Base-by-base conservation (phyloP, 1,140 invertebrate genomes). In the Zaprionus inermis region DNA sequence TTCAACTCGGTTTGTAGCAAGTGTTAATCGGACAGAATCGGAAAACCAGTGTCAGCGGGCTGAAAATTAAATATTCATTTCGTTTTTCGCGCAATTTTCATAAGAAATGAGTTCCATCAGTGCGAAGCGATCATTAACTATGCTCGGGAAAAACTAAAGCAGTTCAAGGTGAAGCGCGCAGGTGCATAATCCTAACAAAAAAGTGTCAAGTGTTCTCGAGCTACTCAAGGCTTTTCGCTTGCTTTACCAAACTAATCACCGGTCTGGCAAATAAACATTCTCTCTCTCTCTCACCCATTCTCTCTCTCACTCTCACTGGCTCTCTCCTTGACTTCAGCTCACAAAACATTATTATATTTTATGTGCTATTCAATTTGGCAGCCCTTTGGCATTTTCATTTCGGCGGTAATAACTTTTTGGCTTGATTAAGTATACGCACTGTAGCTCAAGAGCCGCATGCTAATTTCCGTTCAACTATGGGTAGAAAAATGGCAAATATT, bases 51-150 rank as follows among this genome's bases (percentile, higher is more conserved):
- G 46, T 57, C 63, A 71, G 3, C 1, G 1, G 51, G 60, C 22
- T 67, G 10, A 20, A 68, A 85, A 63, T 84, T 75, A 84, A 85
- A 59, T 65, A 82, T 85, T 85, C 57, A 86, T 76, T 67, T 54
- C 55, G 63, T 79, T 65, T 78, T 24, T 72, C 59, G 65, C 54
- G 81, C 68, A 46, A 70, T 70, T 81, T 78, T 80, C 69, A 70
- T 59, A 65, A 58, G 56, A 63, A 72, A 76, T 75, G 71, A 72
- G 36, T 74, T 55, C 67, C 44, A 52, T 34, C 55, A 66, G 69
- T 67, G 75, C 81, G 59, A 72, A 72, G 75, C 60, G 46, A 67
- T 72, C 64, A 20, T 51, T 61, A 51, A 54, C 22, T 52, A 41
- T 28, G 59, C 67, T 28, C 51, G 18, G 16, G 20, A 38, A 22